Evolutionary conservation across 2,113 vertebrate genomes (phyloP), one percentile per base, ranked within the genome.

Genomic region (Anoplopoma fimbria): DNA sequence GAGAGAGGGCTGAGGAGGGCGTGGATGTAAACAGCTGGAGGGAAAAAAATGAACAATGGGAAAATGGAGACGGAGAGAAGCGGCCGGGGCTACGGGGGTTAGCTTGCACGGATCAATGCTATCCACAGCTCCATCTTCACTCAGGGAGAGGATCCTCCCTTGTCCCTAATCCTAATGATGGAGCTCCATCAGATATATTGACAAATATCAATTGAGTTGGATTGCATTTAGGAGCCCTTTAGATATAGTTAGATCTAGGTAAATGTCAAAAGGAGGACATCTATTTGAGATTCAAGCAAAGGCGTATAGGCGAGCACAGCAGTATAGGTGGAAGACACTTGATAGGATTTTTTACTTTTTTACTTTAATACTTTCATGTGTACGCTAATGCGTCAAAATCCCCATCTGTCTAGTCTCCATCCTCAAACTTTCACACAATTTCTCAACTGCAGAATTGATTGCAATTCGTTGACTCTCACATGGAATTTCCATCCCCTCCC

Each of bases 11-110:
- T 62, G 80, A 85, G 74, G 77, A 87, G 79, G 77, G 79, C n/a
- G 79, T 73, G 76, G 88, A 87, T 77, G 84, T 89, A 92, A 92
- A 92, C 92, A 92, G 89, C 92, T 91, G 79, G 87, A 91, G 86
- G 88, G 83, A 74, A 78, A 85, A 85, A 82, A 87, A 80, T 49
- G 83, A 91, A 94, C 86, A 92, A 93, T 85, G 68, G 81, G 83
- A 84, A 84, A 90, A 87, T 82, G 75, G 77, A 89, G 87, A 86
- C n/a, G 4, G 68, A 83, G 64, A 71, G 84, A 71, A 69, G 62
- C 9, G 25, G 74, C 81, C 12, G 47, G 34, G 49, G 85, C 75
- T 73, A 77, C 3, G 7, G 75, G 70, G 87, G 90, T 93, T 87
- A 89, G 86, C 84, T 84, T 88, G 89, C 88, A 80, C 77, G 88